Percentiles rank a stretch among this genome's conserved stretches.
These are phyloP conservation scores for Sebastes fasciatus DNA, from an alignment of 2,113 vertebrate genomes.

Conservation along the genomic window DNA sequence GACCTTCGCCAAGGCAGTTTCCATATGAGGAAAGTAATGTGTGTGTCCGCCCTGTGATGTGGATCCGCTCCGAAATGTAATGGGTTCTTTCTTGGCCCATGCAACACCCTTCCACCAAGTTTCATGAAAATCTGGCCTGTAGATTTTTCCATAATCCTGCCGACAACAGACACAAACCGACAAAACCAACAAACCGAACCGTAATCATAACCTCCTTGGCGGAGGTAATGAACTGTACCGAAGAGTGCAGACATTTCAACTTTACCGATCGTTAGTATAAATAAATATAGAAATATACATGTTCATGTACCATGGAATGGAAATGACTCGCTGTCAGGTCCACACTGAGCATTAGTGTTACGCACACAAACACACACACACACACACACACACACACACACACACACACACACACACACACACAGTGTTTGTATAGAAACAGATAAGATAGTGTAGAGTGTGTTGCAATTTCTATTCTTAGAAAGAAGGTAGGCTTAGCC, in stretches of 20 bases:
- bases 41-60: not conserved
- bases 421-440: constrained; percentile 7
- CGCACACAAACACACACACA: too few relatives aligned
- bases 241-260: not conserved
- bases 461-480: constrained; percentile 48
- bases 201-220: not conserved
- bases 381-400: not conserved
- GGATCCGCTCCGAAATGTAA: not conserved
- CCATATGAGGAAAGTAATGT: not conserved
- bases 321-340: constrained; percentile 15
- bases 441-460: constrained; percentile 12
- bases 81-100: not conserved
- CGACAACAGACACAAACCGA: not conserved
- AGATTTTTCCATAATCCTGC: not conserved
- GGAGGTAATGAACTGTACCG: not conserved
- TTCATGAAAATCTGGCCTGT: not conserved
- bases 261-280: not conserved
- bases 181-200: not conserved
- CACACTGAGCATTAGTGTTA: not conserved
- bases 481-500: constrained; percentile 40
- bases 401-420: constrained; percentile 22
- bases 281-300: not conserved
- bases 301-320: not conserved
- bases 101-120: not conserved
- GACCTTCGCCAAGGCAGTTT: not conserved